phyloP scores from a whole-genome alignment of 2,113 vertebrate genomes.

The Poeciliopsis retropinna region DNA sequence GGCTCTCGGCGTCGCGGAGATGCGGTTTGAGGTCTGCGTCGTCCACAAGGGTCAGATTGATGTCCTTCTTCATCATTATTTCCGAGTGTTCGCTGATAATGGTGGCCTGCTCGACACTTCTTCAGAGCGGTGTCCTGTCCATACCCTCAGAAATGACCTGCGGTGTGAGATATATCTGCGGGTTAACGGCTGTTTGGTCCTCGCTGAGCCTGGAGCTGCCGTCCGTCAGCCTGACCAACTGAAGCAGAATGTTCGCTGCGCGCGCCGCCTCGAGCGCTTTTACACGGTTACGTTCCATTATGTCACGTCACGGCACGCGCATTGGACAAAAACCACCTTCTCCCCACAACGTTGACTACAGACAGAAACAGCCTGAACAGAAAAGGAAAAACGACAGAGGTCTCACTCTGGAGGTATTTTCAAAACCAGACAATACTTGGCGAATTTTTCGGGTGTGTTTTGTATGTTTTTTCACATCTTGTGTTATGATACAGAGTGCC shows the following conservation, averaged over 20 bases:
- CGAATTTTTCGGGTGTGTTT: too few species aligned
- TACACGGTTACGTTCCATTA: conserved; percentile 79
- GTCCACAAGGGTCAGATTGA: conserved; percentile 82
- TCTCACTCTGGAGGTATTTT: conserved; percentile 42
- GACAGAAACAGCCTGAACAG: conserved; percentile 24
- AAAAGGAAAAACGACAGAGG: conserved; percentile 6
- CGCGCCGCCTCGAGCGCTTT: conserved; percentile 68
- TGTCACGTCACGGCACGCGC: conserved; percentile 78
- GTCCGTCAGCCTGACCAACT: conserved; percentile 63
- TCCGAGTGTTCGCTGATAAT: conserved; percentile 27
- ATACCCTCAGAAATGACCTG: conserved; percentile 35
- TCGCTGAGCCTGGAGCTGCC: conserved; percentile 22
- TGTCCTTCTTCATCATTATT: conserved; percentile 88
- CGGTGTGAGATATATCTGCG: neutral
- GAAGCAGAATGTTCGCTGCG: conserved; percentile 22
- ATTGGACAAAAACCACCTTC: conserved; percentile 81
- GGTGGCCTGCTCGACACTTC: conserved; percentile 33
- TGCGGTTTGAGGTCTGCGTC: conserved; percentile 79
- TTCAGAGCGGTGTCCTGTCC: conserved; percentile 72
- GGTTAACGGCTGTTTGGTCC: neutral
- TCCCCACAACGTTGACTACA: conserved; percentile 46
- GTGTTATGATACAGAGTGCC: too few species aligned
- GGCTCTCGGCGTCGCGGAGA: conserved; percentile 79
- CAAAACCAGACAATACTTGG: neutral
- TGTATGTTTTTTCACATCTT: too few species aligned